Evolutionary conservation across 1,140 invertebrate genomes (phyloP), one percentile per base, ranked within the genome.

Genomic region (Drosophila neocordata): DNA sequence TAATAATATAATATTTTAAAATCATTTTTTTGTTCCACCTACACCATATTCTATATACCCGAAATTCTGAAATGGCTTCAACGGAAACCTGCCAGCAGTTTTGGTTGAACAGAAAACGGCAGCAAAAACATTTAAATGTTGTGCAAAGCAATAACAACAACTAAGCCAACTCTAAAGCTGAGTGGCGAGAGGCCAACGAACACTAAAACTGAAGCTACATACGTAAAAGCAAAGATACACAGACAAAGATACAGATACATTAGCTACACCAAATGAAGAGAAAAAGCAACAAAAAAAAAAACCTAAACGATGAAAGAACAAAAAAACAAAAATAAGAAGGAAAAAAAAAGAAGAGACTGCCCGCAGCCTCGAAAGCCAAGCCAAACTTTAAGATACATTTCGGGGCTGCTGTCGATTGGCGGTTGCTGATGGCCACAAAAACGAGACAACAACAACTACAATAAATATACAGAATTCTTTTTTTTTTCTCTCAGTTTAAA

Each of bases 81-180:
- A 55, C 52, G 13, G 20, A 53, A 55, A 44, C 41, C 41, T 55
- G 52, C 22, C n/a, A 34, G 13, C 24, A 31, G 13, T 58, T 64
- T 35, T 76, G 65, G 65, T 63, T 57, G 65, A 79, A 79, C 73
- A 73, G 62, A 78, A 85, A 85, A 82, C 84, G 79, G 84, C 84
- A 88, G 84, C 84, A 72, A 88, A 88, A 89, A 84, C 84, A 88
- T 89, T 89, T 88, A 84, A 84, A 84, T 89, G 79, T 89, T 83
- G 66, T 83, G 88, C 79, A 89, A 89, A 82, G 76, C 84, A 89
- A 85, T 89, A 88, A 87, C 79, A 87, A 76, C 73, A 74, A 83
- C 38, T 15, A 15, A 56, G 52, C 22, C 31, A 55, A 56, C 22
- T 34, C 53, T 12, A 15, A 56, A 8, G 53, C 53, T 34, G 22